A percentile compares a stretch with the other conserved stretches of the same genome.
Evolutionary conservation across 2,888 invertebrate species (phyloP).

Genomic region (Leptarthrus brevirostris): DNA sequence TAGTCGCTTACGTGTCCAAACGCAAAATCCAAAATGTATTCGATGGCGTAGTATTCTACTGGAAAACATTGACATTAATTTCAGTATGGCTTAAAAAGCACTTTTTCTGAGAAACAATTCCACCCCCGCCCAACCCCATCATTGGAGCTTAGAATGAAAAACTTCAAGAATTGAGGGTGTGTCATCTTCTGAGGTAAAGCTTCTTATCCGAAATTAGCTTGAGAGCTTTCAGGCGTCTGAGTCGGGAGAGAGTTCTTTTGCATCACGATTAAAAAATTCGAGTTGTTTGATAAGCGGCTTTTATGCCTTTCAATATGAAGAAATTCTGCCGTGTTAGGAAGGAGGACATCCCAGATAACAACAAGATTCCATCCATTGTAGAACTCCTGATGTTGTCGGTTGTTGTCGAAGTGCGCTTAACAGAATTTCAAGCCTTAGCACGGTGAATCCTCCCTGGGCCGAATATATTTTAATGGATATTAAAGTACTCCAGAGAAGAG

Average conservation of each 20-base stretch:
- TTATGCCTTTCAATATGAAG: constrained; percentile 21
- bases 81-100: constrained; percentile 32
- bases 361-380: not conserved
- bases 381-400: no score
- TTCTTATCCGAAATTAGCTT: constrained; percentile 19
- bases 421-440: no score
- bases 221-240: not conserved
- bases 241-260: not conserved
- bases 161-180: not conserved
- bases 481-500: no score
- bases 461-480: no score
- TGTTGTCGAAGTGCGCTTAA: no score
- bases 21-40: not conserved
- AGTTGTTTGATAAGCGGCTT: constrained; percentile 17
- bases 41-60: not conserved
- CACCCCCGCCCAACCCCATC: no score
- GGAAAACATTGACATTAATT: constrained; percentile 25
- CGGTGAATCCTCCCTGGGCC: no score
- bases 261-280: constrained; percentile 12
- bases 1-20: not conserved
- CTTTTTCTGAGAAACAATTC: not conserved
- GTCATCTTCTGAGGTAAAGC: not conserved
- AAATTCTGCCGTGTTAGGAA: constrained; percentile 1
- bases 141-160: no score
- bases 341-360: not conserved